A percentile compares a stretch with the other conserved stretches of the same genome.
Evolutionary conservation across 2,113 vertebrate species (phyloP).

Genomic region (Dissostichus mawsoni): DNA sequence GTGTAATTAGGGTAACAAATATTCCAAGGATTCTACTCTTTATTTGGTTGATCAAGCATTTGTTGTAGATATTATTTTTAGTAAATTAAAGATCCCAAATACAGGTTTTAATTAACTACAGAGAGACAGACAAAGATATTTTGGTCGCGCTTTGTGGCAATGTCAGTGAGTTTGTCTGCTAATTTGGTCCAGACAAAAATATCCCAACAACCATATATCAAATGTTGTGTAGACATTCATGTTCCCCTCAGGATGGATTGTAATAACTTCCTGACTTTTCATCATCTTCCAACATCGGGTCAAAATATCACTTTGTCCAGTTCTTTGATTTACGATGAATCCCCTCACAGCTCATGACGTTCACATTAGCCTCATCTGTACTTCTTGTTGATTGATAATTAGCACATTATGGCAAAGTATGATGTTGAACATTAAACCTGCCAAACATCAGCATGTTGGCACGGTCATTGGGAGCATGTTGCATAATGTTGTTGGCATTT

Average conservation of each 20-base stretch:
- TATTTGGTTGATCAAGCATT: neutral
- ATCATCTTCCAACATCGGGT: neutral
- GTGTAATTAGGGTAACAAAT: constrained; percentile 18
- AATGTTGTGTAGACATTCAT: neutral
- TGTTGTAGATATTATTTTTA: neutral
- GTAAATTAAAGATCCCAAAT: constrained; percentile 3
- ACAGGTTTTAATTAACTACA: neutral
- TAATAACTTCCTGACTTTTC: neutral
- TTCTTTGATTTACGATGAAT: neutral
- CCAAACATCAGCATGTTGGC: neutral
- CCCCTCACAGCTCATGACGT: neutral
- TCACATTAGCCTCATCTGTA: neutral
- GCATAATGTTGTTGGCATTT: neutral
- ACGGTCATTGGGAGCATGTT: neutral
- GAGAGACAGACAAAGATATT: neutral
- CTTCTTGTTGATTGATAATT: neutral
- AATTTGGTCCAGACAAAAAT: neutral
- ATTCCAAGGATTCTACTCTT: neutral
- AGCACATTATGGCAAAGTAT: neutral
- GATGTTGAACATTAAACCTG: neutral
- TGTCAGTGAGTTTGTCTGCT: neutral
- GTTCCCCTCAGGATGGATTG: neutral
- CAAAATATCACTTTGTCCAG: neutral
- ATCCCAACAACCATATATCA: neutral
- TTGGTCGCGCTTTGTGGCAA: neutral